Evolutionary conservation across 2,888 invertebrate species (phyloP), one percentile per base, ranked within the genome.

Genomic region (Melipona bicolor): DNA sequence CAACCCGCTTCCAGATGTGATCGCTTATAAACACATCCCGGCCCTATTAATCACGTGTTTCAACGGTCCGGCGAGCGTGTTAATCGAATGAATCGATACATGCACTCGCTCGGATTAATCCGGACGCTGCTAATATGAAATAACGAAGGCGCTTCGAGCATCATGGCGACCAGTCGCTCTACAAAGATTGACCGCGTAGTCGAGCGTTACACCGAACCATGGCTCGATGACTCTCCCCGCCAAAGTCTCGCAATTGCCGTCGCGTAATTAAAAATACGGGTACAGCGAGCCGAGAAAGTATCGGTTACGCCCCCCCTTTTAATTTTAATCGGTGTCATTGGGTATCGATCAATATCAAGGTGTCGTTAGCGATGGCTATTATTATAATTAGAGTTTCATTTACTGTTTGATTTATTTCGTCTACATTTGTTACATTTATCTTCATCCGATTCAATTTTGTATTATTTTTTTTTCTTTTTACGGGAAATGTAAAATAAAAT

Each of bases 11-110:
- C 83, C 83, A 83, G 79, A 79, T 81, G 77, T 49, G 56, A 81
- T 85, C 83, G 87, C 72, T 88, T 88, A 83, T 83, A 83, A 87
- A 88, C 83, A 87, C 87, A 79, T 86, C 72, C 61, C 49, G 49
- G n/a, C 72, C 72, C 72, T 80, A 88, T 88, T 88, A 89, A 89
- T 88, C 88, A 80, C 59, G 77, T 70, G 32, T 85, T 81, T 81
- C 70, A 59, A 84, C 81, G 79, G 78, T 54, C 52, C 64, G 70
- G 27, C 76, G 78, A 71, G 70, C 78, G 88, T 89, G 81, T 86
- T 88, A 88, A 88, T 88, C 88, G 88, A 88, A 89, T 81, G 79
- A 86, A 85, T 88, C 88, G 85, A 76, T 83, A 76, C 72, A 68
- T 65, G 81, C 81, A 79, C 79, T 73, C 79, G 79, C 50, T 59